Base-by-base conservation (phyloP, 2,888 invertebrate species). In the Thyatira batis region DNA sequence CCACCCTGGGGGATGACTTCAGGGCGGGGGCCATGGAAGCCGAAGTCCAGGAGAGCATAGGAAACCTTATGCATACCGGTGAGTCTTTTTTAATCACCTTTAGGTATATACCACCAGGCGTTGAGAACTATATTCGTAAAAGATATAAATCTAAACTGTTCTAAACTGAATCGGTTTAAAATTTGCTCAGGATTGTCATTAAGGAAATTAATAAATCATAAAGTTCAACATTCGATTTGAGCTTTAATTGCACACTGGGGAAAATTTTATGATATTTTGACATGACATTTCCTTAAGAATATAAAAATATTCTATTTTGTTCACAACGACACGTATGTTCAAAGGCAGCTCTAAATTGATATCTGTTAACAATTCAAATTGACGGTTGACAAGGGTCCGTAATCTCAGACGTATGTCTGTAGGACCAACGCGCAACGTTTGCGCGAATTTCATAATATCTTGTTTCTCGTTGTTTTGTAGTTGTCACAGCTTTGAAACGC, bases 31-130 rank as follows among this genome's bases (percentile, higher is more conserved):
- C 79, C 49, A 67, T 71, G 25, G 77, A 79, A 11, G 65, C 67
- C 20, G 74, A 76, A 23, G 77, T 89, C 76, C 89, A 87, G 77
- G 81, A 83, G 65, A 88, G 81, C 78, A 86, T 91, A 73, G 82
- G 79, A 73, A 81, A 85, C 76, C 76, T 87, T 55, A 71, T 91
- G 69, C 88, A 89, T 75, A 86, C 85, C 67, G 92, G 91, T 91
- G 56, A 86, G 90, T 48, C 49, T 45, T 17, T 49, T 45, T 48
- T 20, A 43, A 46, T n/a, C n/a, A n/a, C n/a, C 51, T 50, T 45
- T 39, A 39, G 6, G 3, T 1, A 0, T 20, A 10, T 44, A 44
- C 21, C 11, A 2, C 20, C 4, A 3, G 3, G 45, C 4, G 45
- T 21, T 13, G 1, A 45, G 1, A 44, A 5, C 3, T 44, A 30